Conservation (phyloP, 1,140 invertebrate species). For the Apocrypta bakeri region DNA sequence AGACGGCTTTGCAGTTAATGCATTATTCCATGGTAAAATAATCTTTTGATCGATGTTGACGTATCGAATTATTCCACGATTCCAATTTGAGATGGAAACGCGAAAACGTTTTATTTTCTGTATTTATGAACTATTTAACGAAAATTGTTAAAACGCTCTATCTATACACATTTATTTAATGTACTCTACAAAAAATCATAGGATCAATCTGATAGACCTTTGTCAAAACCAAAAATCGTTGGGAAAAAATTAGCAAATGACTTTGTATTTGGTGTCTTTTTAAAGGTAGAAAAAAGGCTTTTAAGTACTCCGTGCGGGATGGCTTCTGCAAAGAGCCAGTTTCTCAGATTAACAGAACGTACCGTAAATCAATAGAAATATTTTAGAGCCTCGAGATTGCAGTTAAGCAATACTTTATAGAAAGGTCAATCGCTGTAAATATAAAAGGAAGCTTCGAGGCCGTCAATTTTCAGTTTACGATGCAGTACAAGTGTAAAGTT, state of each 20-base stretch:
- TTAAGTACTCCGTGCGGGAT: background rate
- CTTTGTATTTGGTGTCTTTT: too few relatives aligned
- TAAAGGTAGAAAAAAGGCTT: constrained; percentile 24
- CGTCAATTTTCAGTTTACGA: background rate
- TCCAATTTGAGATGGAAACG: background rate
- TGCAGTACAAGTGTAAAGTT: background rate
- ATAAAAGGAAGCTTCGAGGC: background rate
- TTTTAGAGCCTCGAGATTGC: background rate
- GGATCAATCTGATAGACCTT: too few relatives aligned
- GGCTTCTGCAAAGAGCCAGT: constrained; percentile 5
- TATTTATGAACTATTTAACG: too few relatives aligned
- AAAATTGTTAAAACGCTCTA: too few relatives aligned
- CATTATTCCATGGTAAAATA: background rate
- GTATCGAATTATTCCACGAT: background rate
- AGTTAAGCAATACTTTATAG: background rate
- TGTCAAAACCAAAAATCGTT: too few relatives aligned
- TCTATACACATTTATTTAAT: too few relatives aligned
- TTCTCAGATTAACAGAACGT: constrained; percentile 21
- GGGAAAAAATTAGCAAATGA: constrained; percentile 28
- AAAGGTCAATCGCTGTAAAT: constrained; percentile 35
- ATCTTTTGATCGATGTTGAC: constrained; percentile 5
- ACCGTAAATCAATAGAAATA: constrained; percentile 27
- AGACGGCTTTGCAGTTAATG: background rate
- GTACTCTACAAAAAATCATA: too few relatives aligned
- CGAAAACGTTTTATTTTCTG: too few relatives aligned